Evolutionary conservation across 1,140 invertebrate species (phyloP).

Genomic region (Drosophila sp.): DNA sequence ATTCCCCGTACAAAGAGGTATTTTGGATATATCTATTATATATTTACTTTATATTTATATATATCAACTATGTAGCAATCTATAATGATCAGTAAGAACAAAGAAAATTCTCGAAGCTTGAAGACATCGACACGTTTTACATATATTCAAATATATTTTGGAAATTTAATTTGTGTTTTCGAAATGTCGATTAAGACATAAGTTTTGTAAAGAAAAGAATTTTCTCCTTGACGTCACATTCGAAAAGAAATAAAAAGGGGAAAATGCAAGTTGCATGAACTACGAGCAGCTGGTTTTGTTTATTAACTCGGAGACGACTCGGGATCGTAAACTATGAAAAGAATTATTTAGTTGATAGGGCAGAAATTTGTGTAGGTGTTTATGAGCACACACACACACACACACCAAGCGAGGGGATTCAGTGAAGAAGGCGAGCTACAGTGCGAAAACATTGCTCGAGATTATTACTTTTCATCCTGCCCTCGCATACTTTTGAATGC

Average conservation of each 20-base stretch:
- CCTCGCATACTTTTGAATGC: neutral
- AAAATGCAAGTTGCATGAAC: conserved; percentile 5
- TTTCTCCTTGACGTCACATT: neutral
- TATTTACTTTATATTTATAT: no score
- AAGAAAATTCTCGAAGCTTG: no score
- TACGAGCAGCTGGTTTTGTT: neutral
- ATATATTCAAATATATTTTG: no score
- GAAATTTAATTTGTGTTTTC: no score
- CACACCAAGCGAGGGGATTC: neutral
- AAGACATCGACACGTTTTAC: no score
- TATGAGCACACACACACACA: neutral
- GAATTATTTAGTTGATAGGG: neutral
- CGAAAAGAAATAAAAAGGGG: neutral
- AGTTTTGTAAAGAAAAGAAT: neutral
- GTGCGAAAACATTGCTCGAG: no score
- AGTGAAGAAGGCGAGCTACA: neutral
- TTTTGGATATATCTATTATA: no score
- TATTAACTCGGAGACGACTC: neutral
- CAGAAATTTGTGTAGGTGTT: neutral
- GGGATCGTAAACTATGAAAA: neutral
- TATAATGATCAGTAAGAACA: no score
- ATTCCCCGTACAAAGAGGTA: no score
- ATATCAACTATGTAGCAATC: no score
- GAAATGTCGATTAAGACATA: neutral
- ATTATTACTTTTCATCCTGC: neutral